Evolutionary conservation across 2,113 vertebrate genomes (phyloP).

Genomic region (Sturnus vulgaris): DNA sequence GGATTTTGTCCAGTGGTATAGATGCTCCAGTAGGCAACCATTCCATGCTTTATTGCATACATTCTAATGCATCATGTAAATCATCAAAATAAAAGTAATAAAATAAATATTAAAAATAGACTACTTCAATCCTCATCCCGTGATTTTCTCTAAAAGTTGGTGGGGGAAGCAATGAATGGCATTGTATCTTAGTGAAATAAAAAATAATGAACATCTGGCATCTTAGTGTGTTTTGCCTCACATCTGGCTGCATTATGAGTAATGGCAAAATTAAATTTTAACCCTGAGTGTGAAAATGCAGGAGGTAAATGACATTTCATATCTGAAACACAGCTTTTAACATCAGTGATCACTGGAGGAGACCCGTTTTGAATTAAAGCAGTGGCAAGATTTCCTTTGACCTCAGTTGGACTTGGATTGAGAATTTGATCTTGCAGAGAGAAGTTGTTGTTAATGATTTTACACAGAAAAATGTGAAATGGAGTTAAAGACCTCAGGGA

Average conservation of each 20-base stretch:
- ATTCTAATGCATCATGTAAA: slow-evolving; percentile 39
- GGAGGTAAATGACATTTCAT: not conserved
- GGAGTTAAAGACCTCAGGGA: not conserved
- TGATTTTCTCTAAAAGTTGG: not conserved
- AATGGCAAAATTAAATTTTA: not conserved
- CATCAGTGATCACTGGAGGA: not conserved
- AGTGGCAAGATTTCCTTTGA: not conserved
- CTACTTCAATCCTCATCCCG: not conserved
- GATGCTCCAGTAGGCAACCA: slow-evolving; percentile 40
- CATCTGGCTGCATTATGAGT: not conserved
- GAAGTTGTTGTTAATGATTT: not conserved
- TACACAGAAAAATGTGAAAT: not conserved
- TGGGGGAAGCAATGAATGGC: not conserved
- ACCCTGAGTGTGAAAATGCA: not conserved
- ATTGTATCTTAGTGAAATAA: not conserved
- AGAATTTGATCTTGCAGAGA: not conserved
- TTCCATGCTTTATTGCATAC: slow-evolving; percentile 58
- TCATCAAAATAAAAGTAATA: slow-evolving; percentile 5
- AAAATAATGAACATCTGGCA: not conserved
- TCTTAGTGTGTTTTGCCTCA: not conserved
- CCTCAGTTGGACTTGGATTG: not conserved
- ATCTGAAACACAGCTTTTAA: not conserved
- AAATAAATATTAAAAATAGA: not conserved
- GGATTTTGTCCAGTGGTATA: not conserved
- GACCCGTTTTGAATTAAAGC: not conserved